Evolutionary conservation across 2,113 vertebrate species (phyloP).

Genomic region (Natator depressus): DNA sequence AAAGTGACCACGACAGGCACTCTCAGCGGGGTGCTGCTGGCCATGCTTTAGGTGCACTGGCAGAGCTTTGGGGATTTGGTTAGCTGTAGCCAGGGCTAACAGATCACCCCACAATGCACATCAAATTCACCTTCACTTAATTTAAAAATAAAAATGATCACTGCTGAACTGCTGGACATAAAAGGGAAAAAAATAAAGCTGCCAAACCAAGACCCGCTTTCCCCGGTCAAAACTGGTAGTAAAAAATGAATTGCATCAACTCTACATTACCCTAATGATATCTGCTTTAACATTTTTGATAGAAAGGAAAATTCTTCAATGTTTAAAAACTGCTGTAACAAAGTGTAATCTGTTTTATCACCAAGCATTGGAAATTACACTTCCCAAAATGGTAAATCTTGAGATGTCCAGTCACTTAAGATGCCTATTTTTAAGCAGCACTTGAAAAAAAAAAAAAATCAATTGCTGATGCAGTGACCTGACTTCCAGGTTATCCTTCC

Average conservation of each 20-base stretch:
- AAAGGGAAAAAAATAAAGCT: rapidly evolving
- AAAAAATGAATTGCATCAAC: background rate
- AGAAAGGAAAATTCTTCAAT: background rate
- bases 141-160: background rate
- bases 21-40: background rate
- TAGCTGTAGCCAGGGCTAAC: background rate
- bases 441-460: background rate
- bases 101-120: background rate
- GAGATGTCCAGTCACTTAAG: background rate
- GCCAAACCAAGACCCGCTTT: rapidly evolving
- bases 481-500: background rate
- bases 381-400: background rate
- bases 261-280: background rate
- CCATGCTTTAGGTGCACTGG: rapidly evolving
- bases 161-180: background rate
- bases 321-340: background rate
- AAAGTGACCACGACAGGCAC: background rate
- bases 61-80: background rate
- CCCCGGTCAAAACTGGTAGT: background rate
- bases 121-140: background rate
- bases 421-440: background rate
- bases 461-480: rapidly evolving
- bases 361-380: background rate
- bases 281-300: background rate
- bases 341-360: background rate